Evolutionary conservation across 2,888 invertebrate species (phyloP), one percentile per base, ranked within the genome.

Genomic region (Drosophila differens): DNA sequence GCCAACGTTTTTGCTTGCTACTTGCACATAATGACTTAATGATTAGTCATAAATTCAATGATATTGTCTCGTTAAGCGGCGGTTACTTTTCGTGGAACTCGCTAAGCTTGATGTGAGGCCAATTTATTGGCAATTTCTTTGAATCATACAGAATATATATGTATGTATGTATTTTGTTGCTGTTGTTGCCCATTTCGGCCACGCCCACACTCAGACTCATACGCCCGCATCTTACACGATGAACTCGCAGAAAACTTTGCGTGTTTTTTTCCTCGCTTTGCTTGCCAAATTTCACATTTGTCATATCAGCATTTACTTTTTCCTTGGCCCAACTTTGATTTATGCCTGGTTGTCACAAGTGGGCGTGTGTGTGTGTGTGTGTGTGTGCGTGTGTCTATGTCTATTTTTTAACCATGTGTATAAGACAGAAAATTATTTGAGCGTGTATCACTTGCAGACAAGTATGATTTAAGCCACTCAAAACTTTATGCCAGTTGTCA

Each of bases 71-170:
- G 41, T 51, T 66, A 58, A 60, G 37, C 37, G 73, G 35, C 19
- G n/a, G 49, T 53, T 39, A 51, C 59, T 70, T 70, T 55, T 66
- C 47, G 64, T 54, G 49, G 30, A 53, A 37, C 70, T 68, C 54
- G 70, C 69, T 64, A 51, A 57, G 68, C 75, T 62, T 75, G 73
- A 82, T 82, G 70, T 66, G 53, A 47, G 69, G 51, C 71, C 85
- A 89, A 89, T 87, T 87, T 89, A 87, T 89, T 82, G 87, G 72
- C 86, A 80, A 87, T 87, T 87, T 83, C 70, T 81, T 54, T 33
- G 63, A 54, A 66, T 72, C 73, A 65, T 60, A 39, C 44, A 25
- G 16, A 37, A 54, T 32, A 54, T 62, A 59, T 74, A 59, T 66
- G 55, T 59, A 51, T 57, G 35, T 49, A 1, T 39, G 3, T 25